phyloP scores from a whole-genome alignment of 2,113 vertebrate genomes.

The Amblyopsis rosae region DNA sequence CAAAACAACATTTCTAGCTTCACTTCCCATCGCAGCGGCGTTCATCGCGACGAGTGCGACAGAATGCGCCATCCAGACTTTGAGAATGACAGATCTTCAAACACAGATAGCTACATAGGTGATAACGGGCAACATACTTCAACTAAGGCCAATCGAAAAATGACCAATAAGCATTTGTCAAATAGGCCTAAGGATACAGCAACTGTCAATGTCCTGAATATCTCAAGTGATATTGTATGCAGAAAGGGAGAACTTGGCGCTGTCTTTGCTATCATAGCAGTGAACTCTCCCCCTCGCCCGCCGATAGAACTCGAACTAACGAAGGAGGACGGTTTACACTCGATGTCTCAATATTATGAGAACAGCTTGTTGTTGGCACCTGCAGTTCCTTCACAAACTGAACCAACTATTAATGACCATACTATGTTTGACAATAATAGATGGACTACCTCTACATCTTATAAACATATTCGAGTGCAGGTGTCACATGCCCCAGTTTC shows the following conservation, averaged over 20 bases:
- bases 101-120: conserved; percentile 9
- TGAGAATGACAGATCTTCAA: conserved; percentile 51
- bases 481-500: conserved; percentile 45
- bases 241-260: conserved; percentile 52
- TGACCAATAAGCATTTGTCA: neutral
- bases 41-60: conserved; percentile 19
- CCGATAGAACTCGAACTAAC: conserved; percentile 14
- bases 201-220: conserved; percentile 56
- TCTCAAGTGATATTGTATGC: conserved; percentile 45
- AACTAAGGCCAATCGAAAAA: neutral
- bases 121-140: neutral
- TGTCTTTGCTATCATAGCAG: conserved; percentile 69
- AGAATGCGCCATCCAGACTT: conserved; percentile 42
- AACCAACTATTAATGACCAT: conserved; percentile 10
- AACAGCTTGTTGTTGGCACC: conserved; percentile 67
- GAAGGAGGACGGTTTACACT: neutral
- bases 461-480: conserved; percentile 41
- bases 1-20: conserved; percentile 34
- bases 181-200: conserved; percentile 23
- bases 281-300: conserved; percentile 50
- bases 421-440: conserved; percentile 17
- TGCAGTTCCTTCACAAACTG: conserved; percentile 45
- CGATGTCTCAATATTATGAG: conserved; percentile 4
- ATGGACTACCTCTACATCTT: conserved; percentile 37
- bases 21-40: conserved; percentile 4